Evolutionary conservation across 2,797 vertebrate species (phyloP), one percentile per base, ranked within the genome.

Genomic region (Arrhamphus sclerolepis): DNA sequence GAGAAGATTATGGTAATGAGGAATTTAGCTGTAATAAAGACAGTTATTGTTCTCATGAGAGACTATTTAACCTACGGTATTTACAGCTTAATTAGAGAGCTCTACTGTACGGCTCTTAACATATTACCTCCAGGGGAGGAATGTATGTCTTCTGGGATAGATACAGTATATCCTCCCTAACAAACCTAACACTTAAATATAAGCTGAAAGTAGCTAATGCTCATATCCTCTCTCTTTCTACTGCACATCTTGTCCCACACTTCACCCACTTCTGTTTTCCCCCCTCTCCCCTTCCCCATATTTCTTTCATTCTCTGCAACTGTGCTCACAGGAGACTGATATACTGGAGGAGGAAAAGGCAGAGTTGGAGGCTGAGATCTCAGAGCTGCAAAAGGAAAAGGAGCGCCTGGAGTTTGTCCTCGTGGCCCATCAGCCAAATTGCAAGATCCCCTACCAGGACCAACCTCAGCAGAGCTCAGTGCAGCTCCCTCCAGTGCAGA

Each of bases 401-500:
- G 97, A 98, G 61, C 94, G 96, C 0, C 88, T 99, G 88, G 96
- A 99, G 81, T 98, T 98, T 80, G 95, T 98, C 65, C 89, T 99
- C 81, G 94, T 97, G 69, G 94, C 97, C 56, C 97, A 99, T 87
- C 95, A 96, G 63, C 94, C 96, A 0, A 92, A 89, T 77, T 98
- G 97, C 84, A 98, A 99, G 89, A 93, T 97, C 66, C 92, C 92
- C 0, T 98, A 93, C 78, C 94, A 96, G 80, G 91, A 92, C 4
- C 87, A 81, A 68, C 61, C 80, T n/a, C 84, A 82, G 52, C 83
- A 88, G 24, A 52, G 83, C 64, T 69, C 88, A 4, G 17, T 46
- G 14, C 89, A 88, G 59, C 85, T 90, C 58, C 86, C 83, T 65
- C 76, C 76, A 6, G 52, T 70, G 72, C 90, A 81, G 76, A 51